Evolutionary conservation across 2,113 vertebrate genomes (phyloP).

Genomic region (Hippopotamus amphibius): DNA sequence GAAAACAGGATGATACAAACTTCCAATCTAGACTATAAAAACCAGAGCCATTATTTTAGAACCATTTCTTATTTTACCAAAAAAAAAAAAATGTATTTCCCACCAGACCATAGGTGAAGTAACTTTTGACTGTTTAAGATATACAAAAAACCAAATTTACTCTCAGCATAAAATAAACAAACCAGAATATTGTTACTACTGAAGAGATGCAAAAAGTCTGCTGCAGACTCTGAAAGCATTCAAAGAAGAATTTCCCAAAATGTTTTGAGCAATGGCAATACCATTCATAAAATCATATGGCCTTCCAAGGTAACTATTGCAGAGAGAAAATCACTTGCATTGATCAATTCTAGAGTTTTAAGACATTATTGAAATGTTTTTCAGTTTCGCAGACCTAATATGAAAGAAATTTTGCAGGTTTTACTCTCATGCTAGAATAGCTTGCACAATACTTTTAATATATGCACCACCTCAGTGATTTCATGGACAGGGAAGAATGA

Average conservation of each 20-base stretch:
- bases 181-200: neutral
- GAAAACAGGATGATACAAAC: neutral
- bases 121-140: neutral
- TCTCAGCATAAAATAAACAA: neutral
- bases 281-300: too few species aligned
- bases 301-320: too few species aligned
- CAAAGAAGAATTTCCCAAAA: neutral
- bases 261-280: too few species aligned
- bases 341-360: neutral
- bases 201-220: neutral
- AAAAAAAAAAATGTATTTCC: neutral
- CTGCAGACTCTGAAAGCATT: neutral
- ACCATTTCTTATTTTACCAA: neutral
- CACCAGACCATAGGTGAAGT: neutral
- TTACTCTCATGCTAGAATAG: neutral
- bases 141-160: slow-evolving; percentile 9
- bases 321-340: too few species aligned
- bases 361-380: neutral
- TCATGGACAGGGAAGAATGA: neutral
- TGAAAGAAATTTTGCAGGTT: neutral
- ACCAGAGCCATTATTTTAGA: neutral
- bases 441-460: neutral
- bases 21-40: neutral
- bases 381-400: neutral
- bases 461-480: neutral